Conservation (phyloP, 2,888 invertebrate species). For the Nephrotoma flavescens region DNA sequence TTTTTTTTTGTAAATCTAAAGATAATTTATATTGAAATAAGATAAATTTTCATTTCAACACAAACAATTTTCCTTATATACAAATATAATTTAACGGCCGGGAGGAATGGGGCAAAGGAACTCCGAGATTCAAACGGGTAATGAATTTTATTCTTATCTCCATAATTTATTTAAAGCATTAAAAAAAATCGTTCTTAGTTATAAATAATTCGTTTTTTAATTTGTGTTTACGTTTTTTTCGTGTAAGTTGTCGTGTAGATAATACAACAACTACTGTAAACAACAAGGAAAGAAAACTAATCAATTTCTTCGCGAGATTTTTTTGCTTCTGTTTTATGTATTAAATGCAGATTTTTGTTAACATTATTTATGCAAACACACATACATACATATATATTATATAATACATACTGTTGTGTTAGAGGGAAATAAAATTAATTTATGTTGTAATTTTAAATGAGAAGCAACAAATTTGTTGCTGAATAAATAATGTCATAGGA, state of each 20-base stretch:
- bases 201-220: not conserved
- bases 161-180: not conserved
- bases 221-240: not conserved
- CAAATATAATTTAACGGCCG: not conserved
- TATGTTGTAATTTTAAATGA: not conserved
- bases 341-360: not conserved
- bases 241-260: not conserved
- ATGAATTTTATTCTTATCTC: not conserved
- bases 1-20: not conserved
- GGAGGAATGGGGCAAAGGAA: not conserved
- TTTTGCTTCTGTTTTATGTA: not conserved
- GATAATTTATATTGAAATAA: not conserved
- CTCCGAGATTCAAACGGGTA: not conserved
- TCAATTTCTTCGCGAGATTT: not conserved
- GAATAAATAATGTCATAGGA: not conserved
- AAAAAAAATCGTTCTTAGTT: not conserved
- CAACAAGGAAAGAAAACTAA: not conserved
- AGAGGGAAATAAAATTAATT: not conserved
- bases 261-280: too few relatives aligned
- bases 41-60: not conserved
- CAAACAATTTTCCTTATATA: not conserved
- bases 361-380: not conserved
- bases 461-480: not conserved
- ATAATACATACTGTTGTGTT: not conserved
- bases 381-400: not conserved